A percentile compares a stretch with the other conserved stretches of the same genome.
Conservation (phyloP, 2,113 vertebrate genomes). For the Regulus satrapa region DNA sequence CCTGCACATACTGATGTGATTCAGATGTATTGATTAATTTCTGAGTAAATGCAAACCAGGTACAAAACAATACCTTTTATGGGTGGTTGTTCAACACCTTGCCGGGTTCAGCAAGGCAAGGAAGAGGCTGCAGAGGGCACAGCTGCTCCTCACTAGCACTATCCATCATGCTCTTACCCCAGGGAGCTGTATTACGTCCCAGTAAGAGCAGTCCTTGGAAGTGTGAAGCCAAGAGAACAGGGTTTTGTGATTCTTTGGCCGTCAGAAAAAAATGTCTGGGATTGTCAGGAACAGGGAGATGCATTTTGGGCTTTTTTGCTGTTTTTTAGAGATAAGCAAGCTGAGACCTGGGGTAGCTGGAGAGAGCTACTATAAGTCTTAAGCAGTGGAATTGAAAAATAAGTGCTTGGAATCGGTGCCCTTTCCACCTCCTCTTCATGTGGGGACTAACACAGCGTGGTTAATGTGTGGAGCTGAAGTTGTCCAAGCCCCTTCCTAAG, state of each 20-base stretch:
- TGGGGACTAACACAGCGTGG: rapidly evolving
- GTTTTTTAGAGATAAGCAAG: neutral
- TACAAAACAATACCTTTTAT: rapidly evolving
- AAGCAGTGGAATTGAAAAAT: rapidly evolving
- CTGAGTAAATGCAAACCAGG: neutral
- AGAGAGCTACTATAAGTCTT: neutral
- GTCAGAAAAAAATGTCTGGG: neutral
- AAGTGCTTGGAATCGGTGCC: neutral
- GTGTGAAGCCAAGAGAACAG: neutral
- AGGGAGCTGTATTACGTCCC: neutral
- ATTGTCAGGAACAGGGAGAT: neutral
- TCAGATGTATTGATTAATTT: neutral
- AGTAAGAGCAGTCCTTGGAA: neutral
- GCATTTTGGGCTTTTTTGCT: neutral
- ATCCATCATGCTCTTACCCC: neutral
- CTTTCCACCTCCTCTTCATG: neutral
- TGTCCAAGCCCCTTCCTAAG: neutral
- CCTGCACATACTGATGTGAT: neutral
- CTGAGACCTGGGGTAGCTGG: neutral
- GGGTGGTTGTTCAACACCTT: neutral
- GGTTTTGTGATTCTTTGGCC: neutral
- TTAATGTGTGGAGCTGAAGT: neutral
- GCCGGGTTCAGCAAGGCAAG: neutral
- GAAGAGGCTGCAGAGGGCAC: neutral
- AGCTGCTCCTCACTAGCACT: neutral